A percentile compares a stretch with the other conserved stretches of the same genome.
These are phyloP conservation scores for Leptinotarsa rubiginosa DNA, from an alignment of 2,888 invertebrate genomes.

Conservation along the genomic window DNA sequence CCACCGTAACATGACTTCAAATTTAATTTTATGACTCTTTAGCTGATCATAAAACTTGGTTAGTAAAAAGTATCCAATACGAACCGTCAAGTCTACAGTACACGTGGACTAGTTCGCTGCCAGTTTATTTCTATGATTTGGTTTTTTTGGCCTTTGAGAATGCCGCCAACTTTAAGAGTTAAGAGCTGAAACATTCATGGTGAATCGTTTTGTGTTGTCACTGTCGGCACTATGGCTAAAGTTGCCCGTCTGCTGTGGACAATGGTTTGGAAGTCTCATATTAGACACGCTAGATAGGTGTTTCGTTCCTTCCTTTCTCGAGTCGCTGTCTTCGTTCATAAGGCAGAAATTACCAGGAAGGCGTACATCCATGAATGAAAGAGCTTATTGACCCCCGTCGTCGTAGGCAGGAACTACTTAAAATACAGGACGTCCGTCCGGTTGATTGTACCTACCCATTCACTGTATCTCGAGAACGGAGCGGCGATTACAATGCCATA, in stretches of 20 bases:
- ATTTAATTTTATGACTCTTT: too few relatives aligned
- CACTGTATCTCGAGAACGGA: conserved; percentile 7
- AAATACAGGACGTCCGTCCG: conserved; percentile 24
- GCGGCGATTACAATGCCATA: background rate
- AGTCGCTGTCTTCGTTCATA: background rate
- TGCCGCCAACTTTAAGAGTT: too few relatives aligned
- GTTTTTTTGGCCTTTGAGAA: too few relatives aligned
- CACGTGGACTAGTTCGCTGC: too few relatives aligned
- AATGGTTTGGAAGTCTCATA: conserved; percentile 1
- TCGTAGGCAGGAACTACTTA: conserved; percentile 20
- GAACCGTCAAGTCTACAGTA: too few relatives aligned
- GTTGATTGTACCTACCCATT: conserved; percentile 19
- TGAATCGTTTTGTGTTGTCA: too few relatives aligned
- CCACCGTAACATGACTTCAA: too few relatives aligned
- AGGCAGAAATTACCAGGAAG: conserved; percentile 16
- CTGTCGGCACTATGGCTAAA: background rate
- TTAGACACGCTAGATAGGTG: conserved; percentile 8
- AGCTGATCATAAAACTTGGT: too few relatives aligned
- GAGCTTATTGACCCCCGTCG: conserved; percentile 23
- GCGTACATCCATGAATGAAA: conserved; percentile 15
- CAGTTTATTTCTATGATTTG: too few relatives aligned
- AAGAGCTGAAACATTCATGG: too few relatives aligned
- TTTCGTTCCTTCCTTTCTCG: too few relatives aligned
- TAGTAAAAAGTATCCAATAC: too few relatives aligned
- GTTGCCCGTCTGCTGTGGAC: background rate